Base-by-base conservation (phyloP, 2,113 vertebrate genomes). In the Noturus placidus region DNA sequence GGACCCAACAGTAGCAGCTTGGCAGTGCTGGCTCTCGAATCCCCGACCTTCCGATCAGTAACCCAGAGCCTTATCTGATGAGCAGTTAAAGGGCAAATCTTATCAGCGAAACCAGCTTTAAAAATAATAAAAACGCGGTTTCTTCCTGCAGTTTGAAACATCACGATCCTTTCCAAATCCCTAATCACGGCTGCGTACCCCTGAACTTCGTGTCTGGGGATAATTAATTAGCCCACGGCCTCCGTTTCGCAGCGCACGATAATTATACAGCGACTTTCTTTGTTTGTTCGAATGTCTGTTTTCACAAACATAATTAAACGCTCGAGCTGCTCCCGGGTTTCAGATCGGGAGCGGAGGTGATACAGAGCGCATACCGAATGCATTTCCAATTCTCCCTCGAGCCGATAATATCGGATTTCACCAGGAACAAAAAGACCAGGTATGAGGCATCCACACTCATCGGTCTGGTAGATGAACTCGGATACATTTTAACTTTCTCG, bases 261-360 rank as follows among this genome's bases (percentile, higher is more conserved):
- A 80, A 86, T 89, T 74, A 87, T 30, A 80, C 74, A 69, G 69
- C 27, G 35, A 54, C 56, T 87, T 59, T 46, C 38, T 86, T 87
- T 83, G 65, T 87, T 82, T 88, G 67, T 84, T 70, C 9, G n/a
- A 56, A 80, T 20, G 46, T 54, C 69, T 83, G 46, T 84, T 79
- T 54, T 76, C 79, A 65, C 67, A 91, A 88, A 87, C 87, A 88
- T 87, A 88, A 83, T 88, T 83, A 86, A 85, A 87, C 74, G 89
- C 82, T 72, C 82, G 57, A 63, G n/a, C 61, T 54, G 76, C 72
- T 88, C 67, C 78, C 82, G 6, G 88, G 57, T 87, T 85, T 35
- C 25, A n/a, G 42, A 81, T 85, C 65, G 0, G 14, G 77, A 87
- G 20, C 20, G 22, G 20, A 46, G 46, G 27, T 19, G 35, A 63